A percentile compares a stretch with the other conserved stretches of the same genome.
Evolutionary conservation across 2,888 invertebrate genomes (phyloP).

Genomic region (Helobdella robusta): DNA sequence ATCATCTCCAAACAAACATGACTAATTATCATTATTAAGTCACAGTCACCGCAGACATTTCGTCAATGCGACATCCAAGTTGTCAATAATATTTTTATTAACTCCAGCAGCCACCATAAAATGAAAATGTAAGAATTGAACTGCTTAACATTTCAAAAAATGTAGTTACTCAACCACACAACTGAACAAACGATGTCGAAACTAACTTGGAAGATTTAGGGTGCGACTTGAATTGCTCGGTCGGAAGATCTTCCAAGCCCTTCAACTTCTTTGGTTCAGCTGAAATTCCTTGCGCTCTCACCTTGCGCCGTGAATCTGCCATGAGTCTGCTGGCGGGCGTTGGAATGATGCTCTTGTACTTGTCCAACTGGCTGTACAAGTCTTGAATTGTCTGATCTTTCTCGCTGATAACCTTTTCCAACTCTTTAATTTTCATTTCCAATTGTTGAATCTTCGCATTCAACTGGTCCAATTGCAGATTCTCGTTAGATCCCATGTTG

Average conservation of each 20-base stretch:
- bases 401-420: slow-evolving; percentile 57
- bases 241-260: slow-evolving; percentile 66
- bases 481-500: slow-evolving; percentile 20
- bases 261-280: slow-evolving; percentile 79
- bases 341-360: slow-evolving; percentile 44
- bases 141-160: too few relatives aligned
- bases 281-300: slow-evolving; percentile 84
- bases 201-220: slow-evolving; percentile 75
- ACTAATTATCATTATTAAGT: too few relatives aligned
- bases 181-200: too few relatives aligned
- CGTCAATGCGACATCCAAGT: too few relatives aligned
- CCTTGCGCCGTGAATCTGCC: slow-evolving; percentile 55
- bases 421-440: slow-evolving; percentile 68
- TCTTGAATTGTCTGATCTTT: slow-evolving; percentile 43
- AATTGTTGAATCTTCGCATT: slow-evolving; percentile 56
- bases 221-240: slow-evolving; percentile 58
- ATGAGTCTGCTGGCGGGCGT: slow-evolving; percentile 41
- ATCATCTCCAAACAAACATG: too few relatives aligned
- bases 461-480: too few relatives aligned
- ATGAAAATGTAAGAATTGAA: too few relatives aligned
- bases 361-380: slow-evolving; percentile 46
- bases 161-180: too few relatives aligned
- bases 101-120: too few relatives aligned
- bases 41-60: too few relatives aligned
- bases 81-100: too few relatives aligned